A percentile compares a stretch with the other conserved stretches of the same genome.
These are phyloP conservation scores for Xestobium rufovillosum DNA, from an alignment of 2,888 invertebrate genomes.

Conservation along the genomic window DNA sequence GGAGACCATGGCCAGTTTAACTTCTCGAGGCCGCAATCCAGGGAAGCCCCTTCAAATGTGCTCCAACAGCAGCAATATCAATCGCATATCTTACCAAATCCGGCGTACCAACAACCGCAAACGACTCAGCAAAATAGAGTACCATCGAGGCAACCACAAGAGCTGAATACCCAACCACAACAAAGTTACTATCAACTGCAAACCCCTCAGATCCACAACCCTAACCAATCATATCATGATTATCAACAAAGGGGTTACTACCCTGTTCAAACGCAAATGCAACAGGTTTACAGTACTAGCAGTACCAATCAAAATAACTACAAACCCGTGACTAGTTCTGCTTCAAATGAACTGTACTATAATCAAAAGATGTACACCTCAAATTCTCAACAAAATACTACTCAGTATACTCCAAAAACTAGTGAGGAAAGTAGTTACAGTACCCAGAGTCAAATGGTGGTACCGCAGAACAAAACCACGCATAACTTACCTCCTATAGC, in stretches of 20 bases:
- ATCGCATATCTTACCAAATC: constrained; percentile 12
- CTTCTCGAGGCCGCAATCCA: constrained; percentile 29
- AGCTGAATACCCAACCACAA: constrained; percentile 18
- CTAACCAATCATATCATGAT: constrained; percentile 21
- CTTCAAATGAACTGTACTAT: constrained; percentile 14
- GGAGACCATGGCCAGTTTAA: constrained; percentile 23
- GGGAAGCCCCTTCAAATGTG: constrained; percentile 27
- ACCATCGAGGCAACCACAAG: constrained; percentile 22
- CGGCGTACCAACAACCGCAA: constrained; percentile 18
- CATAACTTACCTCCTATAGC: constrained; percentile 50
- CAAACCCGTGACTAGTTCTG: constrained; percentile 18
- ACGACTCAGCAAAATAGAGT: constrained; percentile 23
- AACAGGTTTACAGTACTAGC: constrained; percentile 17
- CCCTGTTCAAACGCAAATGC: constrained; percentile 25
- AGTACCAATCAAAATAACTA: constrained; percentile 20
- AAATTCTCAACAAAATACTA: constrained; percentile 12
- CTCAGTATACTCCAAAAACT: too few relatives aligned
- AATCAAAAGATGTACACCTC: constrained; percentile 16
- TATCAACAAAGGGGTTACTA: constrained; percentile 30
- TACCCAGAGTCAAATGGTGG: constrained; percentile 12
- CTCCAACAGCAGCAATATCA: constrained; percentile 18
- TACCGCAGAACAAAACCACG: constrained; percentile 29
- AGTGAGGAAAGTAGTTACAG: too few relatives aligned
- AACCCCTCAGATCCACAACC: constrained; percentile 22
- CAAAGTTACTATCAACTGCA: constrained; percentile 23